Evolutionary conservation across 2,797 vertebrate genomes (phyloP), one percentile per base, ranked within the genome.

Genomic region (Chaetophractus vellerosus): DNA sequence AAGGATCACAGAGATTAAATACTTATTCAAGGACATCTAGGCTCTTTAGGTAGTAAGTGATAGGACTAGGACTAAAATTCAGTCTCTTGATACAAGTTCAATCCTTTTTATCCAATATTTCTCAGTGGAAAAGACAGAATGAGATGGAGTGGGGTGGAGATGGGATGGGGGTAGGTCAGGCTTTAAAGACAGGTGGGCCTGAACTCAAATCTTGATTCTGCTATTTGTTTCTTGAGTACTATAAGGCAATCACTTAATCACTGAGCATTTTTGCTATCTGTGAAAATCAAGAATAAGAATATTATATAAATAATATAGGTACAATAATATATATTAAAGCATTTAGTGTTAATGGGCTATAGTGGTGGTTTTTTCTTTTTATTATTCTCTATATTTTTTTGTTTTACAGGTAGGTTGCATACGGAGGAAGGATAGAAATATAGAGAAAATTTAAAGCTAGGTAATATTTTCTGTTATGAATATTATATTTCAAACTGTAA

Each of bases 141-240:
- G 1, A 38, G 38, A 38, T 38, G 9, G 28, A 16, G 2, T 36
- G 7, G 28, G 41, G 38, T 55, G 45, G 38, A 21, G 26, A 82
- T 14, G 23, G 59, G 8, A 10, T 45, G 45, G 45, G 45, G 45
- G 8, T 5, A 9, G 45, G 45, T 45, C 45, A 45, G 24, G 9
- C 12, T 92, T 33, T 72, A 50, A 74, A 69, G 66, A 74, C 1
- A 68, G n/a, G n/a, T 6, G 4, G 38, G 52, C 12, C 28, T 0
- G 11, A 75, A 94, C 84, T 90, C 24, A 69, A 92, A 83, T 84
- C 79, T 64, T 75, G 21, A 83, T 91, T 82, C n/a, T 76, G 15
- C n/a, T 89, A 36, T 69, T 79, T 91, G 41, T 66, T 78, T 48
- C 6, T 33, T 86, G 5, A 75, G 31, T 75, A 19, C 64, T 23